Percentiles rank a stretch among this genome's conserved stretches.
phyloP scores from a whole-genome alignment of 2,888 invertebrate genomes.

The Strigamia transsilvanica region DNA sequence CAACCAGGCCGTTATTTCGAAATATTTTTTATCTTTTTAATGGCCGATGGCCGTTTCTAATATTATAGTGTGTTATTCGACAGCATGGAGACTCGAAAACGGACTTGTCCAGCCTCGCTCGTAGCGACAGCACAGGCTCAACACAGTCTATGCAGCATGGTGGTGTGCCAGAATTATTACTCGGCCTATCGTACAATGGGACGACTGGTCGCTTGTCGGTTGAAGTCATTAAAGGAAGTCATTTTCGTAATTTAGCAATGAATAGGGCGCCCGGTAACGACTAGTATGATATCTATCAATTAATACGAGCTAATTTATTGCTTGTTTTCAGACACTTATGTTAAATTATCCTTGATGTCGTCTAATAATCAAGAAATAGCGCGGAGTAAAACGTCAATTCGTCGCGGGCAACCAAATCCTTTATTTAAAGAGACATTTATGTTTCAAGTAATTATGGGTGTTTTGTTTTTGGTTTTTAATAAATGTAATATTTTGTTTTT shows the following conservation, averaged over 20 bases:
- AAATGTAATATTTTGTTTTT: not conserved
- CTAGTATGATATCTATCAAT: not conserved
- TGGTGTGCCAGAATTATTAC: slow-evolving; percentile 87
- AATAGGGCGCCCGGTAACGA: slow-evolving; percentile 64
- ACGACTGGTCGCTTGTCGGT: slow-evolving; percentile 92
- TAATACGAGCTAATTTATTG: not conserved
- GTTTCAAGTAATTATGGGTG: slow-evolving; percentile 76
- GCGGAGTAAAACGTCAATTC: slow-evolving; percentile 88
- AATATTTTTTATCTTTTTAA: not conserved
- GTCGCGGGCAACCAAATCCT: slow-evolving; percentile 93
- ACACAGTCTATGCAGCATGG: slow-evolving; percentile 83
- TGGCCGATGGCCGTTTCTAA: not conserved
- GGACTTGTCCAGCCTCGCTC: slow-evolving; percentile 79
- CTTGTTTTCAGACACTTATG: slow-evolving; percentile 80
- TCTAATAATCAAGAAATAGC: slow-evolving; percentile 93
- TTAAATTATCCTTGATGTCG: slow-evolving; percentile 88
- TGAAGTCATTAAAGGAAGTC: slow-evolving; percentile 83
- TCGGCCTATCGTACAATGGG: slow-evolving; percentile 90
- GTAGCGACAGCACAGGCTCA: slow-evolving; percentile 93
- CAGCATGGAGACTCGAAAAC: slow-evolving; percentile 66
- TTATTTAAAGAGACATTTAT: slow-evolving; percentile 95
- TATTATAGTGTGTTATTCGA: slow-evolving; percentile 52
- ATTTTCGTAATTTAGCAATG: slow-evolving; percentile 70
- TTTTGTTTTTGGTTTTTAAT: not conserved
- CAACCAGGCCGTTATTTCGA: not conserved